Conservation (phyloP, 2,113 vertebrate genomes). For the Nestor notabilis region DNA sequence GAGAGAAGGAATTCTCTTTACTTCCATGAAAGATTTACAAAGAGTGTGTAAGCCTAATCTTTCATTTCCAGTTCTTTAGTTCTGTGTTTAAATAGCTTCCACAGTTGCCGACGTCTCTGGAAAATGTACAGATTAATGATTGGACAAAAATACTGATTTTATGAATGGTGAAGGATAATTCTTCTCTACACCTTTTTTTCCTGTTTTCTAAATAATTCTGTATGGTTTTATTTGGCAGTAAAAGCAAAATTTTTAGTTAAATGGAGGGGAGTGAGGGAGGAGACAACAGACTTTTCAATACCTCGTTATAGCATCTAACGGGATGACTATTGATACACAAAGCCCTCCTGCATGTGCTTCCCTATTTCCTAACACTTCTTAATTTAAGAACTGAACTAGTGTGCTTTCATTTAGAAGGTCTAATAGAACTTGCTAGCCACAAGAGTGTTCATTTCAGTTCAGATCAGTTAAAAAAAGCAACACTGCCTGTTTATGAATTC, state of each 20-base stretch:
- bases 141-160: background rate
- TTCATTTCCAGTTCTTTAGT: slow-evolving; percentile 10
- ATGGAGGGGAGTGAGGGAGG: background rate
- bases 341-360: background rate
- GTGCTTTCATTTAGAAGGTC: background rate
- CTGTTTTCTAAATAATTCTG: background rate
- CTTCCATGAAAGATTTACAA: slow-evolving; percentile 43
- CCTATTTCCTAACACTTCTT: background rate
- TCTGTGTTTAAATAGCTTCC: slow-evolving; percentile 20
- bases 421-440: background rate
- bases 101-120: background rate
- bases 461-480: background rate
- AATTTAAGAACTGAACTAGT: background rate
- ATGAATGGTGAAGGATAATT: background rate
- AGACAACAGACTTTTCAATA: background rate
- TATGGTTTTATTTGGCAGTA: background rate
- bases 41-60: background rate
- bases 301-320: background rate
- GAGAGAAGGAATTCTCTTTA: slow-evolving; percentile 16
- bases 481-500: background rate
- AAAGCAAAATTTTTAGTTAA: background rate
- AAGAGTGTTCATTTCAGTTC: background rate
- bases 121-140: background rate
- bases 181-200: background rate
- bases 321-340: background rate